phyloP scores from a whole-genome alignment of 2,113 vertebrate genomes.

The Carlito syrichta region DNA sequence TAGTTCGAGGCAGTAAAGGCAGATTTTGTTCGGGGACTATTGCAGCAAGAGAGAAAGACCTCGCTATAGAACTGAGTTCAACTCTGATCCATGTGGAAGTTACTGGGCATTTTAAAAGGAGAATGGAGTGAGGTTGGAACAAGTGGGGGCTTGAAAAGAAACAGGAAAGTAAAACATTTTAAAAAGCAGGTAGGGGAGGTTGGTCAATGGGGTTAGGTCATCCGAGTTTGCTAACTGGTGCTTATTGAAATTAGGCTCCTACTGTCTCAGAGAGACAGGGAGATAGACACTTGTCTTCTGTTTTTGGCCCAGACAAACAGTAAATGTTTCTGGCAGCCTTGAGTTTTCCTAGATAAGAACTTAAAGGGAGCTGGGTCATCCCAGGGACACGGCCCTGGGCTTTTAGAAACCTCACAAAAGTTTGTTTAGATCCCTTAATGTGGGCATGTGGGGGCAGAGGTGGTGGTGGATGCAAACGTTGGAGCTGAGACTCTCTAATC shows the following conservation, averaged over 20 bases:
- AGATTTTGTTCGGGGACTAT: background rate
- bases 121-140: too few relatives aligned
- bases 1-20: background rate
- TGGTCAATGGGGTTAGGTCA: background rate
- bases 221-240: background rate
- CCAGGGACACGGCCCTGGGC: background rate
- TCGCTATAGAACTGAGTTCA: background rate
- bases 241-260: background rate
- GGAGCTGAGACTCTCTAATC: background rate
- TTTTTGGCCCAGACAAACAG: background rate
- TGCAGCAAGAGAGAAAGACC: background rate
- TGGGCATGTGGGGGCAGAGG: accelerated
- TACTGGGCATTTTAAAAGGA: background rate
- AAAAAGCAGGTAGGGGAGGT: background rate
- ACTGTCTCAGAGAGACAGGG: background rate
- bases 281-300: background rate
- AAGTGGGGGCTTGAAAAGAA: background rate
- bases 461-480: background rate
- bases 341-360: background rate
- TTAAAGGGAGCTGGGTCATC: background rate
- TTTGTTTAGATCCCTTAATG: background rate
- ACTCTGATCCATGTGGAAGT: background rate
- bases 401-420: background rate
- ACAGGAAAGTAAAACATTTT: background rate
- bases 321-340: background rate